phyloP scores from a whole-genome alignment of 2,888 invertebrate genomes.

The Epinotia bilunana region DNA sequence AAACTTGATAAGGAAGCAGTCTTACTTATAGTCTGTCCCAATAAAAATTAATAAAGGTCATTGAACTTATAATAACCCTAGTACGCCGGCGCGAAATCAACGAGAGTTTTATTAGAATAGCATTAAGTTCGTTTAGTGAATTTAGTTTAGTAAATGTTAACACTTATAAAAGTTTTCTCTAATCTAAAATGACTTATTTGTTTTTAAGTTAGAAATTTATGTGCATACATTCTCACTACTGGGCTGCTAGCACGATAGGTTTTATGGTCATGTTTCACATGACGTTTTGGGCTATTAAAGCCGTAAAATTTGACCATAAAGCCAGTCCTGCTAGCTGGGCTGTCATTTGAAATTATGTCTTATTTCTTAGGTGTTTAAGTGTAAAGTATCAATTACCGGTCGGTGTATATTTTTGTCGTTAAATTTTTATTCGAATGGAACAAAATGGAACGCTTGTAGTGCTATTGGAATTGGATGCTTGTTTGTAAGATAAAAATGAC shows the following conservation, averaged over 20 bases:
- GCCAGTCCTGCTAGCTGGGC: too few species aligned
- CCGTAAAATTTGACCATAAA: too few species aligned
- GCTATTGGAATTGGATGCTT: slow-evolving; percentile 27
- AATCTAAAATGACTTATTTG: slow-evolving; percentile 28
- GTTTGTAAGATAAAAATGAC: slow-evolving; percentile 1
- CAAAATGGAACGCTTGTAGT: slow-evolving; percentile 16
- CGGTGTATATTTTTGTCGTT: slow-evolving; percentile 30
- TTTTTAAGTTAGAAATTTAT: slow-evolving; percentile 20
- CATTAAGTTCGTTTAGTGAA: slow-evolving; percentile 39
- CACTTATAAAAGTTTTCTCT: slow-evolving; percentile 27
- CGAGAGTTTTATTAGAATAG: slow-evolving; percentile 32
- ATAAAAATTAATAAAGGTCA: background rate
- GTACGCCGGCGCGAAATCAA: slow-evolving; percentile 15
- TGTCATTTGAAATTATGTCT: slow-evolving; percentile 30
- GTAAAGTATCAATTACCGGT: slow-evolving; percentile 24
- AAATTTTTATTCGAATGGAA: slow-evolving; percentile 17
- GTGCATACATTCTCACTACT: slow-evolving; percentile 38
- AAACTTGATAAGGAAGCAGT: background rate
- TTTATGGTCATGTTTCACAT: too few species aligned
- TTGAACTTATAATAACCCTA: slow-evolving; percentile 12
- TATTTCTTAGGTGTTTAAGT: slow-evolving; percentile 30
- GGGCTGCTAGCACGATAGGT: too few species aligned
- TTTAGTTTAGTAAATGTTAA: slow-evolving; percentile 36
- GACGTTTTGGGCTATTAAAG: too few species aligned
- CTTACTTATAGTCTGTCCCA: slow-evolving; percentile 6